Evolutionary conservation across 1,140 invertebrate genomes (phyloP), one percentile per base, ranked within the genome.

Genomic region (Drosophila gunungcola): DNA sequence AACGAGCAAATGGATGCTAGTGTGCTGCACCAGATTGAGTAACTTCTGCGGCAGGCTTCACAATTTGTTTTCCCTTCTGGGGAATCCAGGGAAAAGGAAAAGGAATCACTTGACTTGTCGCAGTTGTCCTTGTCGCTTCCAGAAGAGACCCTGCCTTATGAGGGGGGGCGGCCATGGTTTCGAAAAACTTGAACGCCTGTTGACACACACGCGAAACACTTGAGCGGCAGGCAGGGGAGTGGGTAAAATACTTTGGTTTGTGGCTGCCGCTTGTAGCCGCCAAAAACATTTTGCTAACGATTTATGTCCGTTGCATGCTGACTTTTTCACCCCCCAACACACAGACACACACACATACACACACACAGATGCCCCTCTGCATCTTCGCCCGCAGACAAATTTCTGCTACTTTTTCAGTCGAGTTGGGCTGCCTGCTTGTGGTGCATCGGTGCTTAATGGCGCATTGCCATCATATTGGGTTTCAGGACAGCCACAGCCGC

Each of bases 201-300:
- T 86, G 73, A 86, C 78, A 80, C 76, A 78, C 73, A 82, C 70
- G 62, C 80, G 78, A 80, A 70, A 61, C 62, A 79, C 80, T 78
- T 63, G 48, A 65, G 55, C 39, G n/a, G 27, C 38, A 13, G 16
- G 16, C 16, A 45, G 16, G 49, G 12, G 13, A 11, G 7, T 13
- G 34, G 12, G 16, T 2, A n/a, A 45, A 51, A 43, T 52, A 49
- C 78, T 56, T 55, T 42, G 69, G 63, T 56, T 56, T 61, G 70
- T 42, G 52, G 57, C 62, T 57, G 72, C 51, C 68, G 78, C 81
- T 81, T 85, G 81, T 86, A 85, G 77, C 83, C 82, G 82, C 82
- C 82, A 86, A 86, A 85, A 85, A 82, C 82, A 85, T 85, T 85
- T 85, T 86, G 82, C 82, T 85, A 86, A 85, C 82, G 82, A 85